These are phyloP conservation scores for Hypotaenidia okinawae DNA, from an alignment of 2,797 vertebrate genomes.

Conservation along the genomic window DNA sequence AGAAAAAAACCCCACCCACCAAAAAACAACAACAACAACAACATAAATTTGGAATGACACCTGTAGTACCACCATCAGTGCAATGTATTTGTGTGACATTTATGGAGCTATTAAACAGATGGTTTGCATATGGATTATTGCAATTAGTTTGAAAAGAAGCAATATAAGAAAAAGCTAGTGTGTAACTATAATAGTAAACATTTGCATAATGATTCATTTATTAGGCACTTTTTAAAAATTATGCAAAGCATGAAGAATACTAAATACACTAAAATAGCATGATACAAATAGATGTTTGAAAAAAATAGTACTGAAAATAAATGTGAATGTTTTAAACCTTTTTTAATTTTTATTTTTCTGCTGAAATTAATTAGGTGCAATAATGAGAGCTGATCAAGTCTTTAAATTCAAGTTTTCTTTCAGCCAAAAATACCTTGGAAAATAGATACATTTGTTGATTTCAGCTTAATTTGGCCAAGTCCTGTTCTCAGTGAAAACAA, in stretches of 20 bases:
- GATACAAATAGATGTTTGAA: not conserved
- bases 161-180: not conserved
- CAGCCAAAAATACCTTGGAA: not conserved
- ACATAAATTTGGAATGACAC: rapidly evolving
- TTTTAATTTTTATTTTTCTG: not conserved
- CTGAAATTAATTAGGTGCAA: not conserved
- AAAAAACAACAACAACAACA: no score
- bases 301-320: not conserved
- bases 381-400: not conserved
- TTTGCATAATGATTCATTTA: not conserved
- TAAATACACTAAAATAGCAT: not conserved
- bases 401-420: not conserved
- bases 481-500: not conserved
- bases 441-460: not conserved
- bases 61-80: not conserved
- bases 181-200: not conserved
- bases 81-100: not conserved
- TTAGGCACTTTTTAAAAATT: not conserved
- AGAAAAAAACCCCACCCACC: not conserved
- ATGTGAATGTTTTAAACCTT: not conserved
- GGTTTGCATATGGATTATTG: not conserved
- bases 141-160: not conserved
- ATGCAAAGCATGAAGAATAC: not conserved
- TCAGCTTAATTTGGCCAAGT: not conserved
- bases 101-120: not conserved